Evolutionary conservation across 2,888 invertebrate genomes (phyloP).

Genomic region (Leptarthrus brevirostris): DNA sequence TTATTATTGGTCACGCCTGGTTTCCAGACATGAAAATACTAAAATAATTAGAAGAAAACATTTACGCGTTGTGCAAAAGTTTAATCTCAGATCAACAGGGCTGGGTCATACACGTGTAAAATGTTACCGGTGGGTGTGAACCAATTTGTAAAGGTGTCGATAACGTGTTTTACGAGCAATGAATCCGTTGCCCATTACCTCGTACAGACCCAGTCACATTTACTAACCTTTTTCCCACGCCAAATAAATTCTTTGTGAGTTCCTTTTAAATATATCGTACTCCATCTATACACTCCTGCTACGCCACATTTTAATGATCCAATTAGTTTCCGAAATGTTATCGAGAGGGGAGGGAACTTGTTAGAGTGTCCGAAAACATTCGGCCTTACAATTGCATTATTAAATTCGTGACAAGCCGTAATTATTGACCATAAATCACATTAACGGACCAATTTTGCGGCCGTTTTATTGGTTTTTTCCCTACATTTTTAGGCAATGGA

Average conservation of each 20-base stretch:
- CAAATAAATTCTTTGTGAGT: not conserved
- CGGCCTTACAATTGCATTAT: conserved; percentile 23
- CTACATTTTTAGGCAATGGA: not conserved
- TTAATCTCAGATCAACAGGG: not conserved
- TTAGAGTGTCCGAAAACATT: conserved; percentile 3
- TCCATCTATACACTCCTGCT: not conserved
- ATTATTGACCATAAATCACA: conserved; percentile 41
- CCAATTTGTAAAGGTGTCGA: conserved; percentile 28
- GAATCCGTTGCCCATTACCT: conserved; percentile 3
- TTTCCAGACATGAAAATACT: too few relatives aligned
- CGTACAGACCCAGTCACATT: conserved; percentile 1
- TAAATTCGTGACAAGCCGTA: conserved; percentile 41
- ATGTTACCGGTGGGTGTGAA: conserved; percentile 16
- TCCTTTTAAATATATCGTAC: conserved; percentile 5
- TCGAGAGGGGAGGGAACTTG: not conserved
- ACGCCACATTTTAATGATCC: conserved; percentile 29
- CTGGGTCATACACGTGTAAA: not conserved
- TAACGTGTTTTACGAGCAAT: conserved; percentile 18
- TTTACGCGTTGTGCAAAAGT: not conserved
- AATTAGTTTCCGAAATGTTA: conserved; percentile 17
- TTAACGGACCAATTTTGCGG: conserved; percentile 20
- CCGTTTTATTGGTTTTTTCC: conserved; percentile 23
- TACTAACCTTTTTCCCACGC: not conserved
- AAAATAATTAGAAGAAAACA: not conserved
- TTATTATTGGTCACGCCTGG: too few relatives aligned